Base-by-base conservation (phyloP, 2,113 vertebrate genomes). In the Lota lota region DNA sequence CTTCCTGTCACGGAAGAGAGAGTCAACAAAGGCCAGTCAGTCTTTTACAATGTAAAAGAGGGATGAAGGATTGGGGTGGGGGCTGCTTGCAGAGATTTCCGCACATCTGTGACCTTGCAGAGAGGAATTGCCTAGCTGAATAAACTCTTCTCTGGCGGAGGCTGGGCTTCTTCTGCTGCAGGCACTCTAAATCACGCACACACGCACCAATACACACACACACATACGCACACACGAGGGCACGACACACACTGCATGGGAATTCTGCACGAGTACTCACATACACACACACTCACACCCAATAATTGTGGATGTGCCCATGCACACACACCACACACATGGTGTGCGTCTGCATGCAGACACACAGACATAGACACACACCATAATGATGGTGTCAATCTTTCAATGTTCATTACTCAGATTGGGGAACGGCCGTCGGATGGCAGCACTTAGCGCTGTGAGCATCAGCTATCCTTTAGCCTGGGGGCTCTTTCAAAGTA, bases 1-100 rank as follows among this genome's bases (percentile, higher is more conserved):
- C 89, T 67, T 95, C 95, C 97, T 99, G 79, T n/a, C 20, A 4
- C 28, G 24, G 21, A 67, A 53, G 56, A 78, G 20, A 67, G 60
- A 68, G 19, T n/a, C 3, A 18, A 17, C 51, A 53, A 24, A 19
- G 2, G 28, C 28, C 28, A 1, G 28, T 33, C 28, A 33, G 28
- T 33, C 28, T 33, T 4, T 4, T 33, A 5, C 7, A 6, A 10
- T 47, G 11, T 47, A 1, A 47, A 14, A 47, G 40, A 47, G 40
- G 40, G 40, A 14, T 47, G 40, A 8, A 47, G 40, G 40, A 47
- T 10, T 10, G 28, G 40, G 40, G 6, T 47, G 40, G 40, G 40
- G 40, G 40, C 24, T 28, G 24, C 24, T 1, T 47, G 10, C 8
- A 47, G 12, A 47, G 40, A 47, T 33, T 33, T 6, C 40, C 7